A percentile compares a stretch with the other conserved stretches of the same genome.
Evolutionary conservation across 2,888 invertebrate species (phyloP).

Genomic region (Therioaphis trifolii): DNA sequence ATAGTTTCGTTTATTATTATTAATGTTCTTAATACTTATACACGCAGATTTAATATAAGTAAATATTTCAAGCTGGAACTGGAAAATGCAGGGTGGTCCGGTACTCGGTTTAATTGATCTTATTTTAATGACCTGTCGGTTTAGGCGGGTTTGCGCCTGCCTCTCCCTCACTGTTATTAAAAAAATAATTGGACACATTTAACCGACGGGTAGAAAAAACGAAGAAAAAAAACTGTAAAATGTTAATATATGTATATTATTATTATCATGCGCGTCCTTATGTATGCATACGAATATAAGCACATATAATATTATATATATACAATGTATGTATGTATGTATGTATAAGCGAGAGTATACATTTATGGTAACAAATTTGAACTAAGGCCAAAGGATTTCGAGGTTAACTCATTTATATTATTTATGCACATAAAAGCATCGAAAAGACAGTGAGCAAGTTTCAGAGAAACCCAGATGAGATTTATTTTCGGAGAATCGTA

Average conservation of each 20-base stretch:
- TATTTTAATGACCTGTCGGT: conserved; percentile 44
- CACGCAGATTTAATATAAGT: conserved; percentile 22
- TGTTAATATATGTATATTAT: not conserved
- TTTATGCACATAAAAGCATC: conserved; percentile 20
- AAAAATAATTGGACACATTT: conserved; percentile 34
- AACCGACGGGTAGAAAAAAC: not conserved
- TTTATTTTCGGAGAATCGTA: conserved; percentile 40
- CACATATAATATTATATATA: not conserved
- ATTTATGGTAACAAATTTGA: conserved; percentile 22
- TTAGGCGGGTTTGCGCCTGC: not conserved
- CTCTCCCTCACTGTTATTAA: not conserved
- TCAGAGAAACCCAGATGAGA: conserved; percentile 25
- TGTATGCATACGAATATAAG: too few species aligned
- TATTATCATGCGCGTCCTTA: too few species aligned
- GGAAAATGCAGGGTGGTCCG: not conserved
- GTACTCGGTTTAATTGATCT: conserved; percentile 32
- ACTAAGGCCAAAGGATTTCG: conserved; percentile 22
- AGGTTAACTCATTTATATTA: conserved; percentile 40
- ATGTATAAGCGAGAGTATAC: not conserved
- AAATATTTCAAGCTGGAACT: conserved; percentile 20
- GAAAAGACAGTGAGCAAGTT: not conserved
- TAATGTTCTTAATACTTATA: not conserved
- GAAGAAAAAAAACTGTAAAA: not conserved
- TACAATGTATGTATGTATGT: not conserved
- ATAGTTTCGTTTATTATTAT: not conserved